Evolutionary conservation across 2,888 invertebrate species (phyloP), one percentile per base, ranked within the genome.

Genomic region (Volucella inanis): DNA sequence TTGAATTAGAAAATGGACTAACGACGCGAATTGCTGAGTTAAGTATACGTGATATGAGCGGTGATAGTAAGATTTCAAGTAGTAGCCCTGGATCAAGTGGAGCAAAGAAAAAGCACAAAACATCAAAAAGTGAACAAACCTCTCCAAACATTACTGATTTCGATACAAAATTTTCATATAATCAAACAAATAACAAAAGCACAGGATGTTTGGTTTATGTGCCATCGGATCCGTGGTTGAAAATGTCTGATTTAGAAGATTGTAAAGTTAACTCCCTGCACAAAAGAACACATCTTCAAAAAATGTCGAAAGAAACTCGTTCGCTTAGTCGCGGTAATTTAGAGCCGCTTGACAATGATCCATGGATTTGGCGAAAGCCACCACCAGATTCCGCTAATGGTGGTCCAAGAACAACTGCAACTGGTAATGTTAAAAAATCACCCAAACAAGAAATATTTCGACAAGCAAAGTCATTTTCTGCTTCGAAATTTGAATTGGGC

Each of bases 171-270:
- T 90, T 90, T 85, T 80, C 87, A 31, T 90, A 89, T 75, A 90
- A 88, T 67, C 86, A 87, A 71, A 85, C 87, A 11, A 89, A 89
- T 54, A 90, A 90, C 55, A 89, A 89, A 71, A 91, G 91, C 76
- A 90, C 90, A 3, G 90, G 90, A 38, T 92, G 91, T 64, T 87
- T 92, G 41, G 90, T 90, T 2, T 90, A 91, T 87, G 89, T 89
- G 39, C 90, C 91, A 62, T 88, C 90, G 22, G 91, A 92, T 88
- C 92, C 92, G n/a, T 92, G 92, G 92, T 88, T 91, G 15, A 91
- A 91, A 87, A 90, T 91, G 88, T 85, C 89, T 2, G 89, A 89
- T 22, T 57, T 43, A 59, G 87, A 88, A n/a, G n/a, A n/a, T n/a
- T n/a, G n/a, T n/a, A n/a, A n/a, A 54, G 78, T 75, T 3, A 85